Base-by-base conservation (phyloP, 2,113 vertebrate genomes). In the Elanoides forficatus region DNA sequence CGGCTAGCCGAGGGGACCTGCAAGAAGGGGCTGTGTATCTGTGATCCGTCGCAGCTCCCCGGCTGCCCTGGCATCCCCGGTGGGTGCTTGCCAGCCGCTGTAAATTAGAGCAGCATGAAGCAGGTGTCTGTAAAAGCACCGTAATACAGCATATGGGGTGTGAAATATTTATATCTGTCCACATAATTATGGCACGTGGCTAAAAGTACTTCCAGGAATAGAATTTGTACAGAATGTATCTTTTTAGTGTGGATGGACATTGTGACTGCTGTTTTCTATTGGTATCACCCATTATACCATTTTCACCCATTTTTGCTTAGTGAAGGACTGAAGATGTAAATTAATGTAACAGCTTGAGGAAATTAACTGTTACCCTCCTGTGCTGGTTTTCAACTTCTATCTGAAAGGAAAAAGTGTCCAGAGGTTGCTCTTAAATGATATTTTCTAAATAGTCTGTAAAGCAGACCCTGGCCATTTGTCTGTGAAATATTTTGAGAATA, bases 1-100 rank as follows among this genome's bases (percentile, higher is more conserved):
- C 13, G 3, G 12, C 63, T 43, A 0, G 6, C 10, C 4, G 2
- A 1, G 3, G 32, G n/a, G 72, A 25, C 7, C 1, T 36, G 2
- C 38, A 17, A 2, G 17, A 12, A 30, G 45, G 48, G 43, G 14
- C 30, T 36, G 65, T 7, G 47, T 21, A 6, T 18, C 62, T n/a
- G 38, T 19, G 50, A 1, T 23, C 27, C 21, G 58, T 16, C 12
- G 4, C 81, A 43, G 60, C 66, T 55, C 56, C 80, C 15, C 0
- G 6, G 53, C 63, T 47, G 53, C 81, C 60, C 90, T 7, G 38
- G 4, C 29, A 27, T 48, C 43, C 53, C 66, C 5, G 2, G 11
- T 9, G 74, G 43, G 26, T 52, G 16, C 52, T 90, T 15, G 36
- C 32, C 72, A n/a, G 43, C 56, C 7, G 2, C 74, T 58, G 68